Conservation (phyloP, 2,113 vertebrate species). For the Tichodroma muraria region DNA sequence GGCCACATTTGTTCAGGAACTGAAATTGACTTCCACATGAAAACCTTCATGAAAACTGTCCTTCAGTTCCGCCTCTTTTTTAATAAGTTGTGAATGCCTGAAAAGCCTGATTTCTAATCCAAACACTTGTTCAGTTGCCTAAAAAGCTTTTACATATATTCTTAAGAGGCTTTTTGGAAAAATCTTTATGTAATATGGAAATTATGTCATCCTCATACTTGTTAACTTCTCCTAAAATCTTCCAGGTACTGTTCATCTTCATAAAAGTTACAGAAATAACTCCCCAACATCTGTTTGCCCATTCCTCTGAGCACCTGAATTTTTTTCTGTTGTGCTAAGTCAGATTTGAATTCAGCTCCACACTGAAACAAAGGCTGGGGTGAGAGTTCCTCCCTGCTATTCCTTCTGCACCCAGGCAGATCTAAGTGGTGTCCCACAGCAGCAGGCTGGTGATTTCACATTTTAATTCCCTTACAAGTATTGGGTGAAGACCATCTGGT, state of each 20-base stretch:
- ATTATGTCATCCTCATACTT: background rate
- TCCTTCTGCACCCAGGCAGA: background rate
- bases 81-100: background rate
- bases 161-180: background rate
- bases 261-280: background rate
- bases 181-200: background rate
- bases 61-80: background rate
- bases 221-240: background rate
- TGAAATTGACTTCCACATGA: background rate
- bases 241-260: background rate
- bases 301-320: background rate
- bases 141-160: background rate
- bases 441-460: background rate
- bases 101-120: background rate
- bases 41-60: too few species aligned
- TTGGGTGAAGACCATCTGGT: background rate
- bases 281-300: background rate
- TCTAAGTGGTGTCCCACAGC: background rate
- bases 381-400: background rate
- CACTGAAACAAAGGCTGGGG: background rate
- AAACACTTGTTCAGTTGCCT: background rate
- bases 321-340: background rate
- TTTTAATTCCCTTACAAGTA: background rate
- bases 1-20: background rate
- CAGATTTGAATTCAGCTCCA: background rate